Conservation (phyloP, 64 coral and sea anemone species). For the Dendronephthya gigantea region DNA sequence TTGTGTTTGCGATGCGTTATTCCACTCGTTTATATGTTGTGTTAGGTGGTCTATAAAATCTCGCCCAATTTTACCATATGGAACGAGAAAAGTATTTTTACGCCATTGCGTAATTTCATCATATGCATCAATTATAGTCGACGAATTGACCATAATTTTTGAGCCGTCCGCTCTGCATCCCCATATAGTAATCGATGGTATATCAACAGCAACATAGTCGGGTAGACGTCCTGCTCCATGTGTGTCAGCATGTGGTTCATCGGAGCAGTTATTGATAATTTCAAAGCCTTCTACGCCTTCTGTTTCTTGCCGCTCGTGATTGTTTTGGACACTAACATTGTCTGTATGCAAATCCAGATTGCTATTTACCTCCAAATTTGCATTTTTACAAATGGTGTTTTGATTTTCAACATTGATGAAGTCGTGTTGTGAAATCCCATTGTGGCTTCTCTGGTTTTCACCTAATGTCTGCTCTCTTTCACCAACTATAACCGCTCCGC, state of each 20-base stretch:
- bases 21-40: slow-evolving; percentile 21
- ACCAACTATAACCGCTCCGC: too few species aligned
- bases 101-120: slow-evolving; percentile 27
- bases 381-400: slow-evolving; percentile 18
- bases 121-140: slow-evolving; percentile 26
- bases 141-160: slow-evolving; percentile 24
- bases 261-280: too few species aligned
- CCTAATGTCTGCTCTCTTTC: neutral
- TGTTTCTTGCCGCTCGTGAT: too few species aligned
- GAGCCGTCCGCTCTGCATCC: slow-evolving; percentile 21
- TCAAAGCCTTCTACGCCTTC: too few species aligned
- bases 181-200: slow-evolving; percentile 24
- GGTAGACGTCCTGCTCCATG: slow-evolving; percentile 17
- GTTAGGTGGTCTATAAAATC: slow-evolving; percentile 11
- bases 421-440: neutral
- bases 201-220: neutral
- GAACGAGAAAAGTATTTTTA: neutral
- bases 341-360: slow-evolving; percentile 22
- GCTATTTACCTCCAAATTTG: too few species aligned
- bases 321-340: too few species aligned
- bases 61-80: slow-evolving; percentile 18
- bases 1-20: slow-evolving; percentile 15
- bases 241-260: slow-evolving; percentile 13
- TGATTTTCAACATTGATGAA: neutral
- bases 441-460: neutral